Percentiles rank a stretch among this genome's conserved stretches.
phyloP scores from a whole-genome alignment of 2,797 vertebrate genomes.

The Thaleichthys pacificus region DNA sequence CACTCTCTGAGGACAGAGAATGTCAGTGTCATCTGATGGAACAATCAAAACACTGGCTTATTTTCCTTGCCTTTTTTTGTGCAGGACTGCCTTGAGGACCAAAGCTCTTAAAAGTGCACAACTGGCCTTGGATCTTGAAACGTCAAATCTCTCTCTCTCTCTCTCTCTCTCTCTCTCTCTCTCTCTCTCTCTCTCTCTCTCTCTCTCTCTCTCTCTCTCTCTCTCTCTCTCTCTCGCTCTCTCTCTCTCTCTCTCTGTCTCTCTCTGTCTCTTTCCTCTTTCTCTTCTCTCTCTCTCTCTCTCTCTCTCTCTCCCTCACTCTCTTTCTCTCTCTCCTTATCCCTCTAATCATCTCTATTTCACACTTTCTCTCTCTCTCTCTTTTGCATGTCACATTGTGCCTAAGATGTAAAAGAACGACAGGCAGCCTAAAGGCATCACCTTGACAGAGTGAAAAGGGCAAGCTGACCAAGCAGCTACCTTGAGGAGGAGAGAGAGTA shows the following conservation, averaged over 20 bases:
- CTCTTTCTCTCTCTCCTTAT: no score
- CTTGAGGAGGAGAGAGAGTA: constrained; percentile 25
- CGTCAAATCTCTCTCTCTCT: neutral
- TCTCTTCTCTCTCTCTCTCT: no score
- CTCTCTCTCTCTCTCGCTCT: constrained; percentile 5
- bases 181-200: neutral
- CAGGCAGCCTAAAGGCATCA: constrained; percentile 35
- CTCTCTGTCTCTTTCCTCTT: neutral
- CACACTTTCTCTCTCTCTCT: constrained; percentile 11
- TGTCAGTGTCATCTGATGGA: neutral
- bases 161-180: no score
- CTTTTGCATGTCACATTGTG: constrained; percentile 32
- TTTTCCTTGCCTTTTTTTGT: neutral
- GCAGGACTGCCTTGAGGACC: no score
- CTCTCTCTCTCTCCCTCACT: no score
- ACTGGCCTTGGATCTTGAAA: no score
- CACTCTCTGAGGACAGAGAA: neutral
- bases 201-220: neutral
- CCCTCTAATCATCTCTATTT: neutral
- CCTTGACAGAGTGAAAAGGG: constrained; percentile 38
- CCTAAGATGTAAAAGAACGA: constrained; percentile 34
- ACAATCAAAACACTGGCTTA: neutral
- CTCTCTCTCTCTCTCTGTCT: constrained; percentile 24
- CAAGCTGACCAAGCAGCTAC: constrained; percentile 45
- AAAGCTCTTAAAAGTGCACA: no score